Base-by-base conservation (phyloP, 2,888 invertebrate genomes). In the Podotricha telesiphe region DNA sequence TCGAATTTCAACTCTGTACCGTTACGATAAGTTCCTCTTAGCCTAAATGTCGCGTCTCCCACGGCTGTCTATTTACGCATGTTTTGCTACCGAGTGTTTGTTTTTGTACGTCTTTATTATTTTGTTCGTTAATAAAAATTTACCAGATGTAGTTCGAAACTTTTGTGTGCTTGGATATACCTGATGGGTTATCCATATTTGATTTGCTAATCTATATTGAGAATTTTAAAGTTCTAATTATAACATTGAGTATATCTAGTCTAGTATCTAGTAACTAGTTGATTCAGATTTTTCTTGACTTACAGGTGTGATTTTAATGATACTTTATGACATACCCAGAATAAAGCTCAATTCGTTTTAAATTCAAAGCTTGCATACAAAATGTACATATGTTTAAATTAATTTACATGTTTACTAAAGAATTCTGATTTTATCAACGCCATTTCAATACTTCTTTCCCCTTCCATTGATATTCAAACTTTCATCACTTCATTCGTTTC, bases 51-150 rank as follows among this genome's bases (percentile, higher is more conserved):
- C 59, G 77, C 85, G 87, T 86, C 87, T 86, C 88, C 85, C 87
- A 83, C 82, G 80, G 85, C 76, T 75, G 74, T 81, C 81, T 84
- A 83, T 84, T 85, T 81, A 80, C 79, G 84, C 81, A 79, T 80
- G 78, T 77, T 67, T 69, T 76, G 75, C 77, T 71, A 70, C 69
- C 67, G 71, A 73, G 28, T 65, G 58, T 66, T 48, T 66, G 66
- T 66, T 68, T 65, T 68, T 56, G 56, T 51, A 50, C n/a, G 64
- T 65, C 58, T 68, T 68, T 65, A 65, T 68, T 68, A 45, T 68
- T 59, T 56, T 51, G 42, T 53, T 62, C 50, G 28, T 50, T 68
- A 65, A 68, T 51, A 48, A 47, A 47, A 45, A 15, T 37, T 15
- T 59, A 13, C 28, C 47, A 55, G 17, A 65, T 61, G 65, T 50